These are phyloP conservation scores for Triplophysa dalaica DNA, from an alignment of 2,113 vertebrate species.

Conservation along the genomic window DNA sequence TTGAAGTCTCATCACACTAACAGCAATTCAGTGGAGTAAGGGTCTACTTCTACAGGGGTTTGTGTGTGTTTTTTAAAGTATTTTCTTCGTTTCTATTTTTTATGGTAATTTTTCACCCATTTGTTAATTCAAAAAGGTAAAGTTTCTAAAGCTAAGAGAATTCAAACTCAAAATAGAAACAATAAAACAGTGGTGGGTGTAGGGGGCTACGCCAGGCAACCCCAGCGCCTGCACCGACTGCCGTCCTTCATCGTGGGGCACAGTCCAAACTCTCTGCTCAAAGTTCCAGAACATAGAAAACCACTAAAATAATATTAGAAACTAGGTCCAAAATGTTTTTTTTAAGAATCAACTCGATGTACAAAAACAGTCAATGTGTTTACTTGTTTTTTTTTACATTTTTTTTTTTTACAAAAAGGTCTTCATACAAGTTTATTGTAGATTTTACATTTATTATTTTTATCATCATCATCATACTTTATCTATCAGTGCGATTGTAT, in stretches of 20 bases:
- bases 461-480: constrained; percentile 60
- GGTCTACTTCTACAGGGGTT: constrained; percentile 84
- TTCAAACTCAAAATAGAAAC: constrained; percentile 64
- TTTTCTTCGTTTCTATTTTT: constrained; percentile 65
- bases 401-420: constrained; percentile 84
- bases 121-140: constrained; percentile 75
- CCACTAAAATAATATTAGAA: constrained; percentile 98
- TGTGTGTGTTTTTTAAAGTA: constrained; percentile 34
- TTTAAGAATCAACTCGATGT: constrained; percentile 94
- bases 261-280: constrained; percentile 78
- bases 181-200: constrained; percentile 67
- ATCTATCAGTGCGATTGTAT: constrained; percentile 95
- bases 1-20: constrained; percentile 88
- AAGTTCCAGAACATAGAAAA: constrained; percentile 93
- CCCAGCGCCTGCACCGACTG: constrained; percentile 76
- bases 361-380: constrained; percentile 94
- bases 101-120: constrained; percentile 61
- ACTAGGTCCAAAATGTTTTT: constrained; percentile 96
- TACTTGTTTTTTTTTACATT: constrained; percentile 64
- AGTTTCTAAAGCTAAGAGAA: constrained; percentile 76
- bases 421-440: constrained; percentile 85
- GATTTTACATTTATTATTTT: constrained; percentile 75
- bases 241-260: constrained; percentile 85
- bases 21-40: constrained; percentile 91
- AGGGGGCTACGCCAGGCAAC: constrained; percentile 91